Base-by-base conservation (phyloP, 2,888 invertebrate species). In the Oeneis ivallda region DNA sequence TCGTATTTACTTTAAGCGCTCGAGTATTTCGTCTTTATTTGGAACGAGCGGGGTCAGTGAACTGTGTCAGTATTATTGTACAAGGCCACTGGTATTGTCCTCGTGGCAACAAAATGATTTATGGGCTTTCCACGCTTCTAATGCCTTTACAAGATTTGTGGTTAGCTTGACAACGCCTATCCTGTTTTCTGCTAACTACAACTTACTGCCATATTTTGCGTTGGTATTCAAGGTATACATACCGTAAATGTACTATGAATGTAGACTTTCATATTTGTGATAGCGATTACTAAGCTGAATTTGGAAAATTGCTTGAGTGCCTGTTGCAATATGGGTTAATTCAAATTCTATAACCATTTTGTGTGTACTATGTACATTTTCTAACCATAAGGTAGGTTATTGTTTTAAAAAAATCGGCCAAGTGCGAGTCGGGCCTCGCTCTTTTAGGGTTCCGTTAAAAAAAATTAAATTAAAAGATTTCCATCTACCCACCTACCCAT, bases 71-170 rank as follows among this genome's bases (percentile, higher is more conserved):
- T 79, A 74, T 77, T 80, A 76, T 72, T 66, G 72, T 73, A 75
- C 85, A 86, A 86, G 85, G 86, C 84, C 85, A 79, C 76, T 75
- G 73, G 78, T 81, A 82, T 78, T 83, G 81, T 83, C 81, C 79
- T 79, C 78, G 78, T 72, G 62, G 64, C 70, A 61, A 67, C 67
- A 52, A 62, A 69, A 70, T 70, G 68, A 72, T 70, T 68, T 73
- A 74, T 72, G 70, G 67, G 75, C 62, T 58, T n/a, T 73, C 71
- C 69, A 73, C 68, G 71, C 71, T 72, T 70, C 68, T 69, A 75
- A 69, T 70, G 58, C 63, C 62, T 69, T 70, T 69, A 69, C 70
- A 57, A 67, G 70, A 70, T 70, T 70, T 70, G 70, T 70, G 68
- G 70, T 70, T 65, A 67, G 50, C 56, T 61, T 66, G 59, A 66